Evolutionary conservation across 2,888 invertebrate species (phyloP).

Genomic region (Epirrita christyi): DNA sequence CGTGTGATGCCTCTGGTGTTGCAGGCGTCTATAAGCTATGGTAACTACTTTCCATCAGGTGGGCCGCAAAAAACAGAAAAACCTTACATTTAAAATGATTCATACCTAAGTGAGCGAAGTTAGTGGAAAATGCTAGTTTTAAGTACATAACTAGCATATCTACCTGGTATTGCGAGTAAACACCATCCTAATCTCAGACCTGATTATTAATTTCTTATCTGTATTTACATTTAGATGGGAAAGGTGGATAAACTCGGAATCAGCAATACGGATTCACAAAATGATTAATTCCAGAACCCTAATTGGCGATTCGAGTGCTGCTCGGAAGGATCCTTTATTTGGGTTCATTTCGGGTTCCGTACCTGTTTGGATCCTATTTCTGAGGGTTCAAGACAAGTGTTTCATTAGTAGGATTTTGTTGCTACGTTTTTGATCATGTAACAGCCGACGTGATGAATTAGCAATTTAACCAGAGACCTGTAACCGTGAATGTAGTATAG

Average conservation of each 20-base stretch:
- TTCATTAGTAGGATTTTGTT: conserved; percentile 3
- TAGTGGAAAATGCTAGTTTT: too few species aligned
- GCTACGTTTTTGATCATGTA: not conserved
- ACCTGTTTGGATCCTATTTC: conserved; percentile 27
- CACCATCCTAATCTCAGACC: not conserved
- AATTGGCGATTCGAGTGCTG: conserved; percentile 37
- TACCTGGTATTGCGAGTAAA: too few species aligned
- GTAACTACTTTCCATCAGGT: too few species aligned
- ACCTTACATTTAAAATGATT: too few species aligned
- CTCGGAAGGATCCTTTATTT: conserved; percentile 14
- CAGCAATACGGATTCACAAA: conserved; percentile 6
- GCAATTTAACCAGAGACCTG: too few species aligned
- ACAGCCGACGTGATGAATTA: too few species aligned
- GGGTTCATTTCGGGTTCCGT: conserved; percentile 16
- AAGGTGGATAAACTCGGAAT: conserved; percentile 6
- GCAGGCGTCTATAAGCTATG: too few species aligned
- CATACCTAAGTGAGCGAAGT: too few species aligned
- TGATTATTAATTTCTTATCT: not conserved
- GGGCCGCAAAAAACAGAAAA: too few species aligned
- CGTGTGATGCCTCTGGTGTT: too few species aligned
- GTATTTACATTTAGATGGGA: conserved; percentile 2
- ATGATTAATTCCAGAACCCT: conserved; percentile 29
- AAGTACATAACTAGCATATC: too few species aligned
- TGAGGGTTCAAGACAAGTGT: conserved; percentile 36
- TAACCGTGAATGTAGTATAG: too few species aligned